Conservation (phyloP, 2,113 vertebrate genomes). For the Procavia capensis region DNA sequence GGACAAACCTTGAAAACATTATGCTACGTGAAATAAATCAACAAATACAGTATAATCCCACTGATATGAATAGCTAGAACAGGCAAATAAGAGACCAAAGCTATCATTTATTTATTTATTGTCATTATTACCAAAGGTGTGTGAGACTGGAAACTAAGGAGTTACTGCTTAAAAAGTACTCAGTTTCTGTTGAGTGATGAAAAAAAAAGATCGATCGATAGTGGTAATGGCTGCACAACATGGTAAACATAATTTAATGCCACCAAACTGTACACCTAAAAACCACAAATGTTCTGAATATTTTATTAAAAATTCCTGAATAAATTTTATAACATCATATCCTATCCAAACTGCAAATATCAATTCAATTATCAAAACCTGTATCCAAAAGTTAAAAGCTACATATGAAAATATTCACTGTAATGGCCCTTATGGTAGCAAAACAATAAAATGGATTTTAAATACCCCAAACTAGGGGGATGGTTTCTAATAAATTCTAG, state of each 20-base stretch:
- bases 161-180: neutral
- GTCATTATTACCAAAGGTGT: neutral
- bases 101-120: too few species aligned
- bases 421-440: neutral
- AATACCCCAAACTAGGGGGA: neutral
- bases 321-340: neutral
- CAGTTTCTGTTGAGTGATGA: too few species aligned
- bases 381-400: constrained; percentile 21
- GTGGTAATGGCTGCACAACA: too few species aligned
- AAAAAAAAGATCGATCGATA: too few species aligned
- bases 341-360: neutral
- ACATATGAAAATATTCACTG: neutral
- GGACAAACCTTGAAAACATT: neutral
- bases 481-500: neutral
- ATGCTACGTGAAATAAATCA: neutral
- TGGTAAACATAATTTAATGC: too few species aligned
- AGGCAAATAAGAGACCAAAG: too few species aligned
- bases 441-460: constrained; percentile 12
- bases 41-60: too few species aligned
- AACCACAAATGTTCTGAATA: neutral
- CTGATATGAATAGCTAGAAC: too few species aligned
- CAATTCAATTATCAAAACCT: constrained; percentile 37
- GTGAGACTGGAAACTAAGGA: neutral
- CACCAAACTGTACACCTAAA: too few species aligned
- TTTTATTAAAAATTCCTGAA: constrained; percentile 19